A percentile compares a stretch with the other conserved stretches of the same genome.
Conservation (phyloP, 2,888 invertebrate genomes). For the Eristalis arbustorum region DNA sequence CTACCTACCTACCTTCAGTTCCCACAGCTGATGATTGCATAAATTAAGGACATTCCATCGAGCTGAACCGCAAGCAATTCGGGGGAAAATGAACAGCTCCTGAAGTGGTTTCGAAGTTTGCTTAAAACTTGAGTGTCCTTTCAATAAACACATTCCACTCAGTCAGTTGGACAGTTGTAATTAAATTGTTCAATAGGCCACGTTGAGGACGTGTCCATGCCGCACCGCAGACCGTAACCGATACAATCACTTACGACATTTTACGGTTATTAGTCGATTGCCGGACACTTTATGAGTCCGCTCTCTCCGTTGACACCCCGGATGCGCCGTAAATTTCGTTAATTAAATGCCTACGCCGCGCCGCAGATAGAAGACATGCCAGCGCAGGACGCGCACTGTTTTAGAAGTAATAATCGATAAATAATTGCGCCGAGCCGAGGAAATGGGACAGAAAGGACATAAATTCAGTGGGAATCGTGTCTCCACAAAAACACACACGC, state of each 20-base stretch:
- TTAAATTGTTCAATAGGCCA: conserved; percentile 49
- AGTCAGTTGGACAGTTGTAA: background rate
- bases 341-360: conserved; percentile 50
- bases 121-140: conserved; percentile 10
- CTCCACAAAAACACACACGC: background rate
- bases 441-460: conserved; percentile 59
- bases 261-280: conserved; percentile 59
- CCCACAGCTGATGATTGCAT: conserved; percentile 10
- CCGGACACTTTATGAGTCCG: conserved; percentile 45
- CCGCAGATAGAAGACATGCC: conserved; percentile 11
- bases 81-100: background rate
- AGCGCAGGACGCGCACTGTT: conserved; percentile 15
- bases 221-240: conserved; percentile 14
- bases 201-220: background rate
- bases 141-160: background rate
- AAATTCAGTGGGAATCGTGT: conserved; percentile 49
- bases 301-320: conserved; percentile 8
- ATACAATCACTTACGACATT: conserved; percentile 58
- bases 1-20: background rate
- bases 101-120: conserved; percentile 30
- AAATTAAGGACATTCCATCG: conserved; percentile 5
- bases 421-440: conserved; percentile 58
- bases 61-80: background rate
- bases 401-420: conserved; percentile 67
- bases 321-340: conserved; percentile 49